Conservation (phyloP, 2,797 vertebrate species). For the Myoxocephalus aenaeus region DNA sequence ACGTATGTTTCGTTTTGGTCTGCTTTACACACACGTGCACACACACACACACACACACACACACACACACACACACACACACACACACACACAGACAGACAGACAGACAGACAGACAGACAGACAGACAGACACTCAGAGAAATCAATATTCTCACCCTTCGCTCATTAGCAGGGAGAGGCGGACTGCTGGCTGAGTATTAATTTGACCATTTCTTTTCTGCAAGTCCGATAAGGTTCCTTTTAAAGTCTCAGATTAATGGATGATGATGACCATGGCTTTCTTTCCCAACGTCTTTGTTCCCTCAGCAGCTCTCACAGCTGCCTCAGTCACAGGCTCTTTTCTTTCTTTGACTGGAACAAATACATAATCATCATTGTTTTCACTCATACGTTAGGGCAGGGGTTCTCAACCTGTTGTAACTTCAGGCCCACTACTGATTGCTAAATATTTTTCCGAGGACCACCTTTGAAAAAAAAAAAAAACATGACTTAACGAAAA, state of each 20-base stretch:
- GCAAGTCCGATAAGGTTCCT: slow-evolving; percentile 34
- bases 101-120: slow-evolving; percentile 4
- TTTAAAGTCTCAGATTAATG: slow-evolving; percentile 70
- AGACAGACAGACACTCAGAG: not conserved
- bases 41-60: slow-evolving; percentile 1
- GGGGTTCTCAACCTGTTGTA: not conserved
- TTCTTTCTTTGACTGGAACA: slow-evolving; percentile 8
- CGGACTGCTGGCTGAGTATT: slow-evolving; percentile 56
- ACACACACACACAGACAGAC: slow-evolving; percentile 9
- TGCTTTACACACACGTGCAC: not conserved
- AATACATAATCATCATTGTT: slow-evolving; percentile 1
- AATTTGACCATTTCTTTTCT: slow-evolving; percentile 57
- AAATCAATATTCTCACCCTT: slow-evolving; percentile 64
- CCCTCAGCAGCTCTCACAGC: slow-evolving; percentile 30
- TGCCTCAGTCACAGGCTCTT: slow-evolving; percentile 36
- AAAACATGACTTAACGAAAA: too few species aligned
- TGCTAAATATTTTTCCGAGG: too few species aligned
- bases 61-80: slow-evolving; percentile 13
- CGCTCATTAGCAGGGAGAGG: slow-evolving; percentile 61
- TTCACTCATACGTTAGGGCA: not conserved
- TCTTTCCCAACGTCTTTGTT: slow-evolving; percentile 46
- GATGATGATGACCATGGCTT: slow-evolving; percentile 52
- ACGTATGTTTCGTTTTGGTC: slow-evolving; percentile 38
- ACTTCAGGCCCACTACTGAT: not conserved
- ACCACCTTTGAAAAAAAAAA: too few species aligned